Base-by-base conservation (phyloP, 2,888 invertebrate species). In the Drosophila rellima region DNA sequence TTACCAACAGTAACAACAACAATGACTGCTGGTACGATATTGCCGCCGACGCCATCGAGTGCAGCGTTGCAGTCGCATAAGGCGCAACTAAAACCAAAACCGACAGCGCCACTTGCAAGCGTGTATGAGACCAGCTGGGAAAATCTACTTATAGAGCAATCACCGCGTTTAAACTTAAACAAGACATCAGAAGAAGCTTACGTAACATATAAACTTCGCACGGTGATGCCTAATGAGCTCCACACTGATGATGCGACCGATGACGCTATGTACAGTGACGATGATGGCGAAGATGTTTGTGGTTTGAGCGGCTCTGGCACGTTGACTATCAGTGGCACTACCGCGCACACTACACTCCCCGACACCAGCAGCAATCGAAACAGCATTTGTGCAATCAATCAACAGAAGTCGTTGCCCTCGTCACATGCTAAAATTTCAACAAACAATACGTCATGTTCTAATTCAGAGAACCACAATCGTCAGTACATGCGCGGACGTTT, bases 111-210 rank as follows among this genome's bases (percentile, higher is more conserved):
- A 3, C 83, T 93, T 37, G 93, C 93, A 20, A 93, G 93, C 77
- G 93, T 93, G 7, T 93, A 93, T 71, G 93, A 93, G 85, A 90
- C 93, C 5, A 93, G 93, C 71, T 92, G 91, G 67, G 93, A 93
- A 83, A 93, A 93, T 86, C 78, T 93, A 44, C 80, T 91, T 10
- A 78, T 88, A 70, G 90, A 91, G 40, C 83, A 82, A 26, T 86
- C 88, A 45, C 85, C 87, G 7, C 73, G 73, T 8, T 37, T 76
- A 18, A 68, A 56, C 6, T 39, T 55, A 15, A 59, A 56, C 18
- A 67, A 65, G 29, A 52, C 62, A 0, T 56, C 70, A 10, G 65
- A 67, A 23, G 39, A 51, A 18, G 11, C 20, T 1, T 23, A 26
- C 23, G 48, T 33, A 5, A 39, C 3, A n/a, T 20, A 15, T 2